These are phyloP conservation scores for Oenanthe oenanthe DNA, from an alignment of 2,113 vertebrate genomes.

Conservation along the genomic window DNA sequence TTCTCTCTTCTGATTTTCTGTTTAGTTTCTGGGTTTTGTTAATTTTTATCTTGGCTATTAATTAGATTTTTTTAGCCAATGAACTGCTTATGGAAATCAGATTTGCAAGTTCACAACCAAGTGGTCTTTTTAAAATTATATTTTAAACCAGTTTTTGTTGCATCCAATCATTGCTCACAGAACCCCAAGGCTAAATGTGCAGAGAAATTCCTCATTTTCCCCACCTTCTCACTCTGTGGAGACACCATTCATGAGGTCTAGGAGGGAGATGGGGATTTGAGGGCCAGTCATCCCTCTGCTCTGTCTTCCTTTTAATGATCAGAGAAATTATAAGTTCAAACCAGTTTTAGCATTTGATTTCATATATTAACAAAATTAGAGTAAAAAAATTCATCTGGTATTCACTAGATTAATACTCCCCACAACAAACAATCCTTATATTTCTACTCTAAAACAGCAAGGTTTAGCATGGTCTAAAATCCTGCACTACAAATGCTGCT, in stretches of 20 bases:
- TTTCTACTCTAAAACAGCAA: background rate
- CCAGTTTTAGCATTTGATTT: background rate
- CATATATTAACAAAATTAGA: background rate
- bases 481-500: background rate
- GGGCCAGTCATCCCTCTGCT: background rate
- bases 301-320: background rate
- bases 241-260: background rate
- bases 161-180: background rate
- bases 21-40: fast-evolving
- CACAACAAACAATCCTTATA: background rate
- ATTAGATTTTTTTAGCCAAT: background rate
- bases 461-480: background rate
- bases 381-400: background rate
- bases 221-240: background rate
- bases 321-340: background rate
- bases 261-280: background rate
- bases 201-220: background rate
- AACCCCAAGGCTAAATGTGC: background rate
- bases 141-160: background rate
- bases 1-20: background rate
- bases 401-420: background rate
- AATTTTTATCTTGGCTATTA: background rate
- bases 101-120: background rate
- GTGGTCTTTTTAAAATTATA: background rate
- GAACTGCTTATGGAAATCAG: background rate